Conservation (phyloP, 2,797 vertebrate genomes). For the Macropodus opercularis region DNA sequence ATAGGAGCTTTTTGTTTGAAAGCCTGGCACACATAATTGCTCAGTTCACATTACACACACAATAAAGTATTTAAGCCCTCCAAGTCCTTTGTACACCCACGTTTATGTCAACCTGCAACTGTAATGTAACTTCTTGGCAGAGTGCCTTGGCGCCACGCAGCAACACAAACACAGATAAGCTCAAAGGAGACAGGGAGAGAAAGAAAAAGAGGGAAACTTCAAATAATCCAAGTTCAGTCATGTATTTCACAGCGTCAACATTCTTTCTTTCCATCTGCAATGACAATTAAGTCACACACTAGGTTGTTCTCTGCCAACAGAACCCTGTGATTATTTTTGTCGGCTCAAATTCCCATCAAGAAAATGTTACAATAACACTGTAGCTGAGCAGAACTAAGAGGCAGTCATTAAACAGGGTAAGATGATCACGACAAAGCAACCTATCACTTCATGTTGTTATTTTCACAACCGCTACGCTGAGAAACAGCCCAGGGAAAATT, state of each 20-base stretch:
- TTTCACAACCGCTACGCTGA: slow-evolving; percentile 56
- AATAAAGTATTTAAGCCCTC: slow-evolving; percentile 79
- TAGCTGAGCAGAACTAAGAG: slow-evolving; percentile 64
- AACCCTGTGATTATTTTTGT: slow-evolving; percentile 69
- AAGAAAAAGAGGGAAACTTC: slow-evolving; percentile 56
- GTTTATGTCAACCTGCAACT: slow-evolving; percentile 74
- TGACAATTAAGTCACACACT: slow-evolving; percentile 76
- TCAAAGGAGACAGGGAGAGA: slow-evolving; percentile 44
- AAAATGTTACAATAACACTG: slow-evolving; percentile 62
- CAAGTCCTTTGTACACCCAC: slow-evolving; percentile 79
- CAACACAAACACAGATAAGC: slow-evolving; percentile 78
- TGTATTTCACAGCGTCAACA: slow-evolving; percentile 70
- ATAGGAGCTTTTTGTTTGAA: slow-evolving; percentile 78
- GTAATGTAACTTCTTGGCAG: slow-evolving; percentile 78
- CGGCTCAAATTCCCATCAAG: slow-evolving; percentile 72
- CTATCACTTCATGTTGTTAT: slow-evolving; percentile 70
- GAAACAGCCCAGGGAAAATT: slow-evolving; percentile 64
- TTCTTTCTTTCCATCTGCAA: slow-evolving; percentile 69
- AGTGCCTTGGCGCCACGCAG: slow-evolving; percentile 62
- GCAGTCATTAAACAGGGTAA: slow-evolving; percentile 69
- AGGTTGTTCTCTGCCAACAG: slow-evolving; percentile 72
- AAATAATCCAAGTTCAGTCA: slow-evolving; percentile 72
- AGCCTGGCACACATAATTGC: slow-evolving; percentile 79
- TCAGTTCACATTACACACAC: slow-evolving; percentile 79
- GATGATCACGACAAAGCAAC: slow-evolving; percentile 67